Evolutionary conservation across 2,113 vertebrate genomes (phyloP), one percentile per base, ranked within the genome.

Genomic region (Anolis sagrei): DNA sequence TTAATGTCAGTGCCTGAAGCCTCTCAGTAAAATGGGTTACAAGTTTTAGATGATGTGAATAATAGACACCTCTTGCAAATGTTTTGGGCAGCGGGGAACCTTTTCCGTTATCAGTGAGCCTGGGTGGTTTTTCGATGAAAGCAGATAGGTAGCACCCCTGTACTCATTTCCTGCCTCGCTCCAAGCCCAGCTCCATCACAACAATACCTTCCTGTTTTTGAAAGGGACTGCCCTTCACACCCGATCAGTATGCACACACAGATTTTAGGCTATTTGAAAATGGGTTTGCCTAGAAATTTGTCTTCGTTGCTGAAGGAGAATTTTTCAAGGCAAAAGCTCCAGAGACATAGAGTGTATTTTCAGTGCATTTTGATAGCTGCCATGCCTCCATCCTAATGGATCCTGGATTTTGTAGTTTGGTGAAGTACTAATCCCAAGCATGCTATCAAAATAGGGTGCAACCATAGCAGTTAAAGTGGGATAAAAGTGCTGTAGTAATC

Each of bases 171-270:
- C 84, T 86, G 78, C 54, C 44, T 66, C 34, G 78, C 69, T 13
- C 5, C 77, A 86, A 61, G 21, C 36, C 84, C 70, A 48, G 19
- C 18, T 36, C 23, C 69, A 62, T 64, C 44, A 34, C 39, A 49
- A 27, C 58, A 36, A 39, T 44, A 70, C 70, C 61, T 86, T 86
- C 84, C 78, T 86, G 84, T 81, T 86, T 86, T 80, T 39, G 13
- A 49, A 74, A n/a, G 23, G 44, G 69, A 69, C 39, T 86, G 58
- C 69, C 77, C 13, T 36, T 36, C 77, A 74, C 58, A 66, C 58
- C 68, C 76, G 72, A 10, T 86, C 49, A 58, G 74, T 21, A 29
- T 10, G 29, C 36, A 79, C 39, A 61, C 51, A 73, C 68, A 64
- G 19, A 32, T 49, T 62, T 66, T 49, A 44, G 23, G 16, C 74